Evolutionary conservation across 2,888 invertebrate species (phyloP), one percentile per base, ranked within the genome.

Genomic region (Notocelia uddmanniana): DNA sequence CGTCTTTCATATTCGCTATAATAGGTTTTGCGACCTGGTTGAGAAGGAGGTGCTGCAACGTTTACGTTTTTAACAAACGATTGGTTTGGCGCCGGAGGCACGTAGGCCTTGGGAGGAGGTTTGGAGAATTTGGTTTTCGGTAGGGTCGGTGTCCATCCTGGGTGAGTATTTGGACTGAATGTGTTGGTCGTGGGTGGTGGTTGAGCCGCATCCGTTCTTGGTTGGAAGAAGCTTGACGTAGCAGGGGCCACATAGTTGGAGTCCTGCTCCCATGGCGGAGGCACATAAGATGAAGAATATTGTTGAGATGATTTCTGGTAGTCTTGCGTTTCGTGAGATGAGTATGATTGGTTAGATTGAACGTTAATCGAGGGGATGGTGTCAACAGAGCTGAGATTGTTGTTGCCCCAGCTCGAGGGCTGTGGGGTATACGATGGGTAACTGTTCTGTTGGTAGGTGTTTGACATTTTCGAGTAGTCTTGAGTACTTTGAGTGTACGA

Each of bases 251-350:
- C 84, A 72, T 92, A 93, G 55, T 81, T 84, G 18, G 88, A 80
- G 74, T 92, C 92, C 75, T 93, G 93, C 78, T 93, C 93, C 93
- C 93, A 93, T 13, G 93, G 93, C 50, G 93, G 93, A 69, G 93
- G 93, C 8, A 93, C 91, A 73, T 93, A 93, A 31, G 90, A 88
- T 13, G 92, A 86, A 23, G 90, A 86, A 75, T 87, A 87, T 69
- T 89, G 86, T 67, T 89, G 89, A 66, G 86, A 79, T n/a, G 86
- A 79, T 66, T 85, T 85, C 74, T 90, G 85, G 74, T 89, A 92
- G 52, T 76, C 86, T 73, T 92, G 87, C 68, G 85, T 78, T 57
- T 88, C 86, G 75, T 85, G 86, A 69, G 72, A 79, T 83, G n/a
- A 75, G 69, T 55, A 80, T 85, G 41, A 90, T 75, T 88, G 90